These are phyloP conservation scores for Microplitis manilae DNA, from an alignment of 2,888 invertebrate species.

Conservation along the genomic window DNA sequence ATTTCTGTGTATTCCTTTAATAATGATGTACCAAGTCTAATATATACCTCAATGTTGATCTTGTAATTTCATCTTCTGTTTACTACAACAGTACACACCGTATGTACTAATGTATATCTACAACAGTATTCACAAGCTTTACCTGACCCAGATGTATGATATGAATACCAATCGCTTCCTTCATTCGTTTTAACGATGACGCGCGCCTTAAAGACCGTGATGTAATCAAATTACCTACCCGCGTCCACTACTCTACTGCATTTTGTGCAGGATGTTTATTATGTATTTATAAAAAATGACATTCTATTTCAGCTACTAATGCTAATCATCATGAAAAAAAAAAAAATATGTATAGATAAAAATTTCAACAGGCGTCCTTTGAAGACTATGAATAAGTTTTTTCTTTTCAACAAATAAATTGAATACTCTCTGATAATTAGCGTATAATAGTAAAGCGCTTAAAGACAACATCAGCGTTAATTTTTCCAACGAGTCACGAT, in stretches of 20 bases:
- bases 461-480: constrained; percentile 8
- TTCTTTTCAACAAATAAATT: not conserved
- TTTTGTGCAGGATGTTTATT: constrained; percentile 46
- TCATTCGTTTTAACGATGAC: constrained; percentile 53
- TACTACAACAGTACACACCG: constrained; percentile 3
- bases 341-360: not conserved
- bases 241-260: constrained; percentile 41
- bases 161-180: constrained; percentile 58
- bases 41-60: not conserved
- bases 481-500: constrained; percentile 20
- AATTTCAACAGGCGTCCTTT: not conserved
- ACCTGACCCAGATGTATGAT: constrained; percentile 56
- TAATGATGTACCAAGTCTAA: constrained; percentile 4
- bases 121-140: constrained; percentile 43
- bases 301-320: not conserved
- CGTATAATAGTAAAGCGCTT: not conserved
- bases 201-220: constrained; percentile 48
- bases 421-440: not conserved
- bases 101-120: not conserved
- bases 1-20: not conserved
- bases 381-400: not conserved
- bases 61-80: constrained; percentile 7
- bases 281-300: constrained; percentile 15
- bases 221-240: constrained; percentile 52
- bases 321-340: not conserved